Base-by-base conservation (phyloP, 2,888 invertebrate genomes). In the Drosophila anomalipes region DNA sequence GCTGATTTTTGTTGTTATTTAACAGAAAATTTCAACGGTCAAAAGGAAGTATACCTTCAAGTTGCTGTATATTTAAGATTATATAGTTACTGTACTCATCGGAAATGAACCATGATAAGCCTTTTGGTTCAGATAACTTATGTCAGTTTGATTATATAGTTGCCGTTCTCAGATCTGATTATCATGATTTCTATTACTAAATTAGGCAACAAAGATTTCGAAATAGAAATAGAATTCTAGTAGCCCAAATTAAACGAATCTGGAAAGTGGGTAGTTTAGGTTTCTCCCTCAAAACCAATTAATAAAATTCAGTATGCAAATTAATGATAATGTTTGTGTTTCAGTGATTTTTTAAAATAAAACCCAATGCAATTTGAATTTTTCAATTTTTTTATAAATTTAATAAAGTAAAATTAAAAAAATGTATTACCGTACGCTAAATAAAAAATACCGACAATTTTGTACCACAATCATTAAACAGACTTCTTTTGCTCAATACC, bases 401-500 rank as follows among this genome's bases (percentile, higher is more conserved):
- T 39, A 9, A 19, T 19, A 9, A 39, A 19, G n/a, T 10, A n/a
- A n/a, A n/a, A 41, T n/a, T n/a, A 4, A 10, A 41, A 19, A 39
- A 41, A n/a, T n/a, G 4, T 41, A 41, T 41, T 10, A 10, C 41
- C 2, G 3, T n/a, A 44, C 5, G n/a, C 3, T 10, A 41, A n/a
- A n/a, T 41, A 7, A 39, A 6, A 19, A 39, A 37, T 6, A 6
- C 37, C 6, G 37, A 37, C 3, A 9, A 39, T 39, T 7, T 39
- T 19, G 19, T 19, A 9, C 19, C 19, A 35, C n/a, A 12, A 12
- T n/a, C 14, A 44, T 52, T 79, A 72, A 14, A 80, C 60, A 0
- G 70, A 41, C 47, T 82, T 82, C n/a, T 28, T 77, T 26, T 58
- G 61, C 26, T 82, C 62, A 2, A 80, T 60, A 9, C 80, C 96